Percentiles rank a stretch among this genome's conserved stretches.
These are phyloP conservation scores for Rotaria magnacalcarata DNA, from an alignment of 2,888 invertebrate species.

Conservation along the genomic window DNA sequence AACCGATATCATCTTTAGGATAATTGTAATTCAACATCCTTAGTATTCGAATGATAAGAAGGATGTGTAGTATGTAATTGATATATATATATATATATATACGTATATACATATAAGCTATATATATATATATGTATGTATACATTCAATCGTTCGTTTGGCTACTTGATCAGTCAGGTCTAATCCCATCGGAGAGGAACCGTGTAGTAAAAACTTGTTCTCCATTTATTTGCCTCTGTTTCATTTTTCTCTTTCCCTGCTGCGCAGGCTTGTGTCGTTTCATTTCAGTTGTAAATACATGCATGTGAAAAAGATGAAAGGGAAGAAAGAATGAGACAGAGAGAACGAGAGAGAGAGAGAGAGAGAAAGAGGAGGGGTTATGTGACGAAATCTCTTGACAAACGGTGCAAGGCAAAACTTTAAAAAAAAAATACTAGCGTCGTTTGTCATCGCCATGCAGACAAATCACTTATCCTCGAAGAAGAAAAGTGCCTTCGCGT, in stretches of 20 bases:
- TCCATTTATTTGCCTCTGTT: neutral
- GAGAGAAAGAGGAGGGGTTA: neutral
- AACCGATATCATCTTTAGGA: neutral
- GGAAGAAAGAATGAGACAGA: neutral
- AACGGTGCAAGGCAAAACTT: neutral
- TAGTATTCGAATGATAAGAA: neutral
- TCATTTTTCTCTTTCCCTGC: neutral
- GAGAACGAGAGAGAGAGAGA: neutral
- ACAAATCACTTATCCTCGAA: neutral
- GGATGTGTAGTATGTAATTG: neutral
- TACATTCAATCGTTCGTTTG: neutral
- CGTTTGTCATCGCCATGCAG: neutral
- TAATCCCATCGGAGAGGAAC: neutral
- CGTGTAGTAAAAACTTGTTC: neutral
- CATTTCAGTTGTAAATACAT: slow-evolving; percentile 3
- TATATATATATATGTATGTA: no score
- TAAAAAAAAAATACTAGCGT: neutral
- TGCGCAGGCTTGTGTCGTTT: neutral
- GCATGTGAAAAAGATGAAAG: neutral
- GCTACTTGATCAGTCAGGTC: slow-evolving; percentile 24
- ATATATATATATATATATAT: neutral
- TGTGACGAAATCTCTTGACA: slow-evolving; percentile 2
- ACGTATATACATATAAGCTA: no score
- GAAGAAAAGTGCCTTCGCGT: neutral
- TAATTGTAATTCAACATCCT: neutral